Conservation (phyloP, 2,797 vertebrate species). For the Menidia menidia region DNA sequence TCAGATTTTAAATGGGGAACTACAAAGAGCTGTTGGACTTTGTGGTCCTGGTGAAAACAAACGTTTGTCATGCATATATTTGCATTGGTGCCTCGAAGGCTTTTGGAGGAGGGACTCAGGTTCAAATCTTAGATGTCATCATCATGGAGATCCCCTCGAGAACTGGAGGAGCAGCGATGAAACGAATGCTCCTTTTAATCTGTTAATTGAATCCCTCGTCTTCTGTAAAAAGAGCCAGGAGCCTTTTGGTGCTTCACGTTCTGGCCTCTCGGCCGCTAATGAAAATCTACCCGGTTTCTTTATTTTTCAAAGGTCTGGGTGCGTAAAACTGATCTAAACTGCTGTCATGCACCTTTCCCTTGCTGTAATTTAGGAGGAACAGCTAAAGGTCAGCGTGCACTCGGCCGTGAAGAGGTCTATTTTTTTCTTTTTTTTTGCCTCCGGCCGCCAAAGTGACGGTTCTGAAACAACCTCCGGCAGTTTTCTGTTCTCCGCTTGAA, state of each 20-base stretch:
- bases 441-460: conserved; percentile 40
- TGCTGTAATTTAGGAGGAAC: conserved; percentile 42
- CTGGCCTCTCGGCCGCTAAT: no score
- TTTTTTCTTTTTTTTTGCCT: conserved; percentile 24
- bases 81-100: conserved; percentile 26
- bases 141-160: conserved; percentile 28
- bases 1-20: neutral
- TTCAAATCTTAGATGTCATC: conserved; percentile 40
- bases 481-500: conserved; percentile 35
- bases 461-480: conserved; percentile 40
- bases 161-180: neutral
- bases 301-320: conserved; percentile 9
- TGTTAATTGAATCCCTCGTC: conserved; percentile 18
- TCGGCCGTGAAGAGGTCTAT: conserved; percentile 26
- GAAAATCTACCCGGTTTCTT: no score
- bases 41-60: no score
- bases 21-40: conserved; percentile 13
- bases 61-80: no score
- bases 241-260: conserved; percentile 8
- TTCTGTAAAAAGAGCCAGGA: conserved; percentile 11
- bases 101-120: conserved; percentile 19
- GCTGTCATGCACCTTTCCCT: conserved; percentile 20
- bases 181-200: conserved; percentile 11
- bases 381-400: conserved; percentile 47
- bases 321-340: conserved; percentile 29